Percentiles rank a stretch among this genome's conserved stretches.
These are phyloP conservation scores for Acrocephalus kingi DNA, from an alignment of 2,113 vertebrate species.

Conservation along the genomic window DNA sequence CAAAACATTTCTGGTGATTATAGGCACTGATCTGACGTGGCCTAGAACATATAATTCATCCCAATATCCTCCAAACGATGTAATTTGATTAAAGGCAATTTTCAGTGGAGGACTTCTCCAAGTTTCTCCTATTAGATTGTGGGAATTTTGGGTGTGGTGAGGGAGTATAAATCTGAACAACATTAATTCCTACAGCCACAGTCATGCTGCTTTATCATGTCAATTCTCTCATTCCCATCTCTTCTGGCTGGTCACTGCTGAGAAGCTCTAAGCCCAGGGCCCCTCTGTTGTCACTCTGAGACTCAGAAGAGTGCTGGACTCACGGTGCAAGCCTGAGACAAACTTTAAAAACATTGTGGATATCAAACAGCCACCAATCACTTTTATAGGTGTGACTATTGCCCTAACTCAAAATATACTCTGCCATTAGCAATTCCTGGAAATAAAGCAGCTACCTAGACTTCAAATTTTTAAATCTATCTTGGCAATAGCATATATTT, in stretches of 20 bases:
- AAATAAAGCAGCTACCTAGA: constrained; percentile 4
- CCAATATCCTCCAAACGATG: background rate
- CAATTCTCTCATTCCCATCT: background rate
- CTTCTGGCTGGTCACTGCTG: background rate
- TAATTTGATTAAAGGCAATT: background rate
- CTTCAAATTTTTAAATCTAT: background rate
- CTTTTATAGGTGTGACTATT: background rate
- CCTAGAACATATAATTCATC: background rate
- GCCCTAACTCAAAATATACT: background rate
- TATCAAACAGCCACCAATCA: background rate
- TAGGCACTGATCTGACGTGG: background rate
- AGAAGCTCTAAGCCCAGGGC: background rate
- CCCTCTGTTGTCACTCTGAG: background rate
- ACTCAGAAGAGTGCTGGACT: background rate
- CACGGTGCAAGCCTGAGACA: background rate
- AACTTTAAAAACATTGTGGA: background rate
- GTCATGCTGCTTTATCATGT: background rate
- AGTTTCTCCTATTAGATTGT: background rate
- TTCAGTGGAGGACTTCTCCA: background rate
- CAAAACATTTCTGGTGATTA: background rate
- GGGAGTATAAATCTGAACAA: background rate
- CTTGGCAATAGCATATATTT: background rate
- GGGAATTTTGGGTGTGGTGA: background rate
- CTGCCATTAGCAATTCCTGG: background rate
- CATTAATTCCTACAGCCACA: background rate